Percentiles rank a stretch among this genome's conserved stretches.
Conservation (phyloP, 2,888 invertebrate species). For the Clunio marinus region DNA sequence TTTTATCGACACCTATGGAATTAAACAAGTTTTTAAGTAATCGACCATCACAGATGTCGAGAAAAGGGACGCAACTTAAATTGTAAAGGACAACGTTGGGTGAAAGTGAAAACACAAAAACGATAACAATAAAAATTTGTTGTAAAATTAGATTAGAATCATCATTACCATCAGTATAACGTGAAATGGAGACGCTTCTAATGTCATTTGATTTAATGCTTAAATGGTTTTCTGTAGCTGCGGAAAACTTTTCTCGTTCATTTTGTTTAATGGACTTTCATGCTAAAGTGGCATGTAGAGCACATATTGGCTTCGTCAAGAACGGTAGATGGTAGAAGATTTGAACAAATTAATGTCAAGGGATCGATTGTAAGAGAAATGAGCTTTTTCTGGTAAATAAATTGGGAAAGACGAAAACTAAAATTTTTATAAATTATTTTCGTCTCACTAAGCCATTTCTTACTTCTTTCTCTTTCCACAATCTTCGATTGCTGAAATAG, state of each 20-base stretch:
- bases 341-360: constrained; percentile 38
- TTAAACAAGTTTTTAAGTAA: background rate
- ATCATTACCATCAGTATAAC: constrained; percentile 32
- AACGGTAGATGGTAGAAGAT: background rate
- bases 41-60: background rate
- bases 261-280: constrained; percentile 32
- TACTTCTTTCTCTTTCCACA: background rate
- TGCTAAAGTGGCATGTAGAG: constrained; percentile 28
- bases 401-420: background rate
- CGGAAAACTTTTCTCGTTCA: constrained; percentile 13
- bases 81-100: background rate
- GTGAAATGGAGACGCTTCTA: constrained; percentile 1
- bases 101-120: background rate
- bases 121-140: constrained; percentile 39
- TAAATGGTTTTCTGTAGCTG: constrained; percentile 5
- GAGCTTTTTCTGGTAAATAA: constrained; percentile 6
- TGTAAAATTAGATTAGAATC: constrained; percentile 39
- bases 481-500: background rate
- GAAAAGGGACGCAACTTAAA: background rate
- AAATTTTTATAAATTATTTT: background rate
- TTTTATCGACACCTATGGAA: background rate
- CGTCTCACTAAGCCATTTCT: background rate
- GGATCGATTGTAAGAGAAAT: constrained; percentile 30
- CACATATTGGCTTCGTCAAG: constrained; percentile 6
- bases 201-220: constrained; percentile 39